Evolutionary conservation across 2,888 invertebrate species (phyloP), one percentile per base, ranked within the genome.

Genomic region (Eueremaeus valkanovi): DNA sequence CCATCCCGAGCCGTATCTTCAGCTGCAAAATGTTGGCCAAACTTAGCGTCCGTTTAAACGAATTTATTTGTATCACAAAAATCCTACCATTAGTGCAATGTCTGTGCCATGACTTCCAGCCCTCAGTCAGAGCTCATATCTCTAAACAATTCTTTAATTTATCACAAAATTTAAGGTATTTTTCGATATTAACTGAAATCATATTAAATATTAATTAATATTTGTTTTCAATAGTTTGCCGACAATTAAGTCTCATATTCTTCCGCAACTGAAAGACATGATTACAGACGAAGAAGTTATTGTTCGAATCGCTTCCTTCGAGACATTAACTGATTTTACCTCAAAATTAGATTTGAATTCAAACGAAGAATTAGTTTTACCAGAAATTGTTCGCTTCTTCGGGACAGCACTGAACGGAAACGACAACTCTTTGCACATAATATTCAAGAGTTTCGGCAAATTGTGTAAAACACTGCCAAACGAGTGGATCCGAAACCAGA

Each of bases 401-500:
- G 63, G n/a, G 3, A 6, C 11, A 3, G 33, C 33, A 13, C 33
- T 63, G 36, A 1, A 33, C 2, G 5, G 33, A n/a, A 63, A 63
- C 21, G 33, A 33, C 11, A 18, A 8, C 2, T 63, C 63, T 29
- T 33, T 63, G 33, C 1, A 6, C 6, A 0, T 33, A 8, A 33
- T 63, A 33, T 63, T 63, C 33, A n/a, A 1, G 3, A 33, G 11
- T 36, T 63, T 63, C 27, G 63, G 63, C 3, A 33, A 63, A 33
- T 63, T 63, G 33, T 63, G 63, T 63, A 6, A 63, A 63, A 63
- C n/a, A 18, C 3, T 63, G 63, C 63, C 63, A 33, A 63, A 63
- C 21, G 36, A 33, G n/a, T n/a, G 33, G 63, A 33, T 33, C n/a
- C 0, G n/a, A 9, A 5, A 33, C 31, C n/a, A 33, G 6, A 63